Conservation (phyloP, 2,888 invertebrate species). For the Drosophila mimetica region DNA sequence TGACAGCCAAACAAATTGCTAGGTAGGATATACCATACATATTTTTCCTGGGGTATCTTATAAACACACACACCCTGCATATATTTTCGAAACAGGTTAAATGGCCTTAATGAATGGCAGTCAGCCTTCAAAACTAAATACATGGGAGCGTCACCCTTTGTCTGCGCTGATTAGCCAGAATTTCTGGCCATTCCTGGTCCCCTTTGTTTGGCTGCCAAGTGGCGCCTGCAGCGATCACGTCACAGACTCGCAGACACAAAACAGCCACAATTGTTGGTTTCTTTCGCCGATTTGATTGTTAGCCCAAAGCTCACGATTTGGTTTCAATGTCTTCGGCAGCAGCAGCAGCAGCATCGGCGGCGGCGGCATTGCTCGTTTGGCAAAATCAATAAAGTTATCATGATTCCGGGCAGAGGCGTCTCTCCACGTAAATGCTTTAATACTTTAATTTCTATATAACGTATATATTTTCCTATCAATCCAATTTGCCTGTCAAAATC, state of each 20-base stretch:
- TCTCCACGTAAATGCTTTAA: slow-evolving; percentile 36
- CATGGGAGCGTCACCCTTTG: slow-evolving; percentile 75
- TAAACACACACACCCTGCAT: slow-evolving; percentile 42
- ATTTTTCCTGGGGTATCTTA: neutral
- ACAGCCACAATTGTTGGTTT: slow-evolving; percentile 64
- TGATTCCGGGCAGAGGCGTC: slow-evolving; percentile 63
- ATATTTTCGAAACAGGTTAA: slow-evolving; percentile 51
- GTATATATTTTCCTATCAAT: slow-evolving; percentile 46
- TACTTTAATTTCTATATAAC: slow-evolving; percentile 49
- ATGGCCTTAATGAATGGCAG: slow-evolving; percentile 76
- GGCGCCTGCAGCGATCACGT: slow-evolving; percentile 82
- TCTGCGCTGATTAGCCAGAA: slow-evolving; percentile 78
- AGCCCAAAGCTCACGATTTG: slow-evolving; percentile 70
- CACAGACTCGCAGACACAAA: slow-evolving; percentile 65
- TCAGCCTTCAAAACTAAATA: slow-evolving; percentile 67
- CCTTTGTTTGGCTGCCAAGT: slow-evolving; percentile 79
- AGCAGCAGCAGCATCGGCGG: slow-evolving; percentile 1
- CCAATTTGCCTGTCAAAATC: slow-evolving; percentile 67
- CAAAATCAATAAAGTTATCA: slow-evolving; percentile 77
- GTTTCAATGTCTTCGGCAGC: slow-evolving; percentile 72
- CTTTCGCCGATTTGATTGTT: slow-evolving; percentile 66
- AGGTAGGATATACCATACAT: slow-evolving; percentile 2
- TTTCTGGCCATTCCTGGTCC: slow-evolving; percentile 67
- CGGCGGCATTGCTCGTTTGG: slow-evolving; percentile 47
- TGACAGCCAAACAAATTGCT: slow-evolving; percentile 78